Evolutionary conservation across 2,888 invertebrate genomes (phyloP), one percentile per base, ranked within the genome.

Genomic region (Eupithecia dodoneata): DNA sequence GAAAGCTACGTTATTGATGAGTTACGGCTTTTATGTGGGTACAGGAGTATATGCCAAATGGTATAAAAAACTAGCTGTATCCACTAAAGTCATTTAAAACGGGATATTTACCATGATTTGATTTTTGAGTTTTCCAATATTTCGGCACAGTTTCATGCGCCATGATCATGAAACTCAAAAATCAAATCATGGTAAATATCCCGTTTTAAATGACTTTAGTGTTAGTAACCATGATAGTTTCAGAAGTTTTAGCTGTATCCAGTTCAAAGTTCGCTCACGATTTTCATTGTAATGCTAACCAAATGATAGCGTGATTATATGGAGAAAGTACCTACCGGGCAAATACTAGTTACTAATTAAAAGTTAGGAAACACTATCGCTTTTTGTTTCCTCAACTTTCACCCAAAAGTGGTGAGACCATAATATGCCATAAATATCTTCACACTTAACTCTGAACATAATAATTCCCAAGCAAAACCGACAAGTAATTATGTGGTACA

Each of bases 401-500:
- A 70, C 70, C 70, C n/a, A 30, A 70, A 45, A 45, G 9, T 30
- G 47, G 44, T 18, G 30, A 10, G 47, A 30, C 12, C 45, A 47
- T 69, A 45, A 47, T 30, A 47, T 18, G 9, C n/a, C 69, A 45
- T 70, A 70, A 70, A 70, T 6, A 49, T 18, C 70, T 70, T 70
- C 45, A 47, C 47, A 49, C 70, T 47, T 30, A 7, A 70, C 13
- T 18, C 67, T 10, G 49, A 70, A 47, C 45, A 45, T 45, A 70
- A 13, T 70, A 30, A 70, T 70, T 55, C 42, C 45, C 4, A 66
- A 73, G 30, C 67, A 67, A 52, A 73, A 67, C 49, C 52, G 45
- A 55, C 73, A 44, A 70, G 55, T 67, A 73, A 73, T 52, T 75
- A 75, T 47, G 42, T 15, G 15, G 52, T 71, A 74, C 65, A 66